A percentile compares a stretch with the other conserved stretches of the same genome.
Evolutionary conservation across 2,113 vertebrate genomes (phyloP).

Genomic region (Nibea albiflora): DNA sequence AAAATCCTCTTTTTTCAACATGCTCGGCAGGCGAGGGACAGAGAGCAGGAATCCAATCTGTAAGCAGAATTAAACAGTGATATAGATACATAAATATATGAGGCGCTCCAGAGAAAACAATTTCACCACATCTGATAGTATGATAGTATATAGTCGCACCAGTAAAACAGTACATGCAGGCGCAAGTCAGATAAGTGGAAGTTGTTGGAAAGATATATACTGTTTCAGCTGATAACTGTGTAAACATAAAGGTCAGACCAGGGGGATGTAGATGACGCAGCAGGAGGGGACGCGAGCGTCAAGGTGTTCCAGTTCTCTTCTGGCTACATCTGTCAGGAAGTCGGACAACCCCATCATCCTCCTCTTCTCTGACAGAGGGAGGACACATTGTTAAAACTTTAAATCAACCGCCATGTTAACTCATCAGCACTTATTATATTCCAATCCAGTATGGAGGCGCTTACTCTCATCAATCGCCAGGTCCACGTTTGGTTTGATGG

Average conservation of each 20-base stretch:
- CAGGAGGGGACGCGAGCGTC: constrained; percentile 90
- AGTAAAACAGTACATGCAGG: background rate
- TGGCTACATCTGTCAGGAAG: constrained; percentile 95
- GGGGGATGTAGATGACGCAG: constrained; percentile 94
- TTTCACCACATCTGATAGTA: background rate
- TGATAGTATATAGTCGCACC: background rate
- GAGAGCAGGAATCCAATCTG: constrained; percentile 96
- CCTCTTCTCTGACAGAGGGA: constrained; percentile 87
- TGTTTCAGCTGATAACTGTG: background rate
- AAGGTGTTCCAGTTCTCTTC: constrained; percentile 90
- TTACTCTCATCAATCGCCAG: constrained; percentile 92
- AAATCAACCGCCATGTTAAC: background rate
- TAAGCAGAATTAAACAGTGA: constrained; percentile 8
- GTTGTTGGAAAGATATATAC: background rate
- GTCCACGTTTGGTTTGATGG: constrained; percentile 91
- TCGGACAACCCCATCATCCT: constrained; percentile 91
- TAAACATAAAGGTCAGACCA: constrained; percentile 79
- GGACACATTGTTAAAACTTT: background rate
- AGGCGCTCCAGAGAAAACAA: background rate
- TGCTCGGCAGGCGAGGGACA: constrained; percentile 90
- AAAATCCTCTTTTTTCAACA: constrained; percentile 92
- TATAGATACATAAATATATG: background rate
- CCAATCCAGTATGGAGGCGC: constrained; percentile 28
- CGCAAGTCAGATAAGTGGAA: background rate
- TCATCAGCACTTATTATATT: background rate